Evolutionary conservation across 2,113 vertebrate species (phyloP).

Genomic region (Numenius arquata): DNA sequence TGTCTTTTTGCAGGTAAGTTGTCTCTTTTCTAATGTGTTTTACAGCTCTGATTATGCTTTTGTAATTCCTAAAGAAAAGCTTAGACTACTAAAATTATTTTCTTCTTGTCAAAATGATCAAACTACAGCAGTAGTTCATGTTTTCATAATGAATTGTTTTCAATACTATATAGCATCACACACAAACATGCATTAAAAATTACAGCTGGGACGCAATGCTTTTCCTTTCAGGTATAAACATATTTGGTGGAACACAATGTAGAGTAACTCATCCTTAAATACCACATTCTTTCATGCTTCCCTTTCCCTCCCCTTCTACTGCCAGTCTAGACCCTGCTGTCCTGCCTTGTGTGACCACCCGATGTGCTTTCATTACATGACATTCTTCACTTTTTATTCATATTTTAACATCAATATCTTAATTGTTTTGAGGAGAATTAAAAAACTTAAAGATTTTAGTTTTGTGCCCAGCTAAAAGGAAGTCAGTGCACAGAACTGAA

Average conservation of each 20-base stretch:
- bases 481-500: not conserved
- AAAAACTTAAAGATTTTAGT: not conserved
- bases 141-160: not conserved
- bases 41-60: not conserved
- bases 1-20: not conserved
- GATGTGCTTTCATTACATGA: not conserved
- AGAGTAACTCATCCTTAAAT: not conserved
- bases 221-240: not conserved
- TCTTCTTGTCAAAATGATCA: not conserved
- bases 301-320: rapidly evolving
- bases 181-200: not conserved
- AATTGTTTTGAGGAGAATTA: not conserved
- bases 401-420: not conserved
- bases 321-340: not conserved
- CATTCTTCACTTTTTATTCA: not conserved
- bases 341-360: not conserved
- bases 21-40: not conserved
- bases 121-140: not conserved
- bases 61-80: not conserved
- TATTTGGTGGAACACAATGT: not conserved
- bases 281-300: not conserved
- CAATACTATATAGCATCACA: not conserved
- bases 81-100: not conserved
- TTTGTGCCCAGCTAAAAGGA: not conserved
- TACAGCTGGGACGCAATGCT: not conserved